Evolutionary conservation across 2,797 vertebrate species (phyloP).

Genomic region (Chaenodraco wilsoni): DNA sequence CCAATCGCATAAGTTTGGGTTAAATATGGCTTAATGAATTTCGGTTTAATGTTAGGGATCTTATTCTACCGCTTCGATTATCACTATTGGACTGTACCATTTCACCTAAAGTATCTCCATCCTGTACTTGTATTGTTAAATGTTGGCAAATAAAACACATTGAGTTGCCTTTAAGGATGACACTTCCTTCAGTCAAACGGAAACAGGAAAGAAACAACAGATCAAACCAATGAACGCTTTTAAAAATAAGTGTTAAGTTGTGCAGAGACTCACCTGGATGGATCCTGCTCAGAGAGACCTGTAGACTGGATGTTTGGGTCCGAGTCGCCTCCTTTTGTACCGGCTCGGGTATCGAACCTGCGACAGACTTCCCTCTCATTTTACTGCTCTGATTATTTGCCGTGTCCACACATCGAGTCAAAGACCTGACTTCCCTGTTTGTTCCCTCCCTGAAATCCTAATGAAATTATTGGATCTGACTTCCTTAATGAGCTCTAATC

Average conservation of each 20-base stretch:
- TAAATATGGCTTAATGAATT: no score
- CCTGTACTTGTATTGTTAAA: no score
- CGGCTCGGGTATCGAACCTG: conserved; percentile 61
- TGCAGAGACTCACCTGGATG: conserved; percentile 54
- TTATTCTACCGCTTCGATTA: background rate
- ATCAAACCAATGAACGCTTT: background rate
- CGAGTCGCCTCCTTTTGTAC: conserved; percentile 60
- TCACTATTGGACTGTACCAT: no score
- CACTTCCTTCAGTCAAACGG: no score
- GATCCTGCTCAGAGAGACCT: conserved; percentile 29
- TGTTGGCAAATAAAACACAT: no score
- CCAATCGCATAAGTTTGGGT: no score
- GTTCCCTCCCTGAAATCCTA: conserved; percentile 59
- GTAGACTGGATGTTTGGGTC: conserved; percentile 24
- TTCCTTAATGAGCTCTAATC: conserved; percentile 75
- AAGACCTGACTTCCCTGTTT: conserved; percentile 57
- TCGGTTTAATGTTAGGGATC: no score
- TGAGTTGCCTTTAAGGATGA: no score
- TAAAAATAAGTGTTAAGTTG: background rate
- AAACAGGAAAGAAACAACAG: background rate
- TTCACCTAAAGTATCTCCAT: no score
- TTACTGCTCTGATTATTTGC: conserved; percentile 75
- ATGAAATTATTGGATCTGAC: conserved; percentile 60
- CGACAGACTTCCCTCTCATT: conserved; percentile 29
- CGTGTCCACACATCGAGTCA: conserved; percentile 53